Evolutionary conservation across 2,888 invertebrate genomes (phyloP), one percentile per base, ranked within the genome.

Genomic region (Doris montereyensis): DNA sequence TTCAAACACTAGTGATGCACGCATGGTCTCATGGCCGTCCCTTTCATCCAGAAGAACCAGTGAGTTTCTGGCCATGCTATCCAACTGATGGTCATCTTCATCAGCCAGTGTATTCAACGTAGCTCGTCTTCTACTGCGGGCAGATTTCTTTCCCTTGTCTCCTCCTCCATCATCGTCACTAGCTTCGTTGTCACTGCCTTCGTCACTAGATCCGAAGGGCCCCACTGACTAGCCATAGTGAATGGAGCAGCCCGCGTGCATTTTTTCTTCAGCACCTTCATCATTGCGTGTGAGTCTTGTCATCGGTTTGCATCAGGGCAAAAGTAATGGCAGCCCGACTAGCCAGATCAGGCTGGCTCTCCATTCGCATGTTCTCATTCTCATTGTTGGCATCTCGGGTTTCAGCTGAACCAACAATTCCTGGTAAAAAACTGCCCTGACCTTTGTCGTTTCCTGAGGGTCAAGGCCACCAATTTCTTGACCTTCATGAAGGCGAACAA

Each of bases 171-270:
- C 85, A 24, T 87, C 85, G 70, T 72, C 80, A 26, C 58, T 76
- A 26, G 78, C 81, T 34, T 86, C 87, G 79, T 85, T 87, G 65
- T 87, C 87, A 83, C 87, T 88, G 60, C 88, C 88, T 32, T 97
- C 96, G 85, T 97, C 97, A 0, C 97, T 97, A 90, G 97, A 97
- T 88, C 97, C 97, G 90, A 97, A 97, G 90, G 97, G 90, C 97
- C 97, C 97, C 97, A 97, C 88, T 96, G 96, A 24, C 97, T 97
- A 0, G 96, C 97, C 21, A 98, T 92, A 0, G 98, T 98, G 10
- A 97, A 90, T 5, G 91, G 91, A 5, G 91, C 91, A n/a, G 90
- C 90, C 24, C 89, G 84, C 1, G 91, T n/a, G n/a, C n/a, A n/a
- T n/a, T n/a, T n/a, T n/a, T 77, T 91, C 90, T 82, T 90, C 90